Base-by-base conservation (phyloP, 2,888 invertebrate species). In the Hirtodrosophila duncani region DNA sequence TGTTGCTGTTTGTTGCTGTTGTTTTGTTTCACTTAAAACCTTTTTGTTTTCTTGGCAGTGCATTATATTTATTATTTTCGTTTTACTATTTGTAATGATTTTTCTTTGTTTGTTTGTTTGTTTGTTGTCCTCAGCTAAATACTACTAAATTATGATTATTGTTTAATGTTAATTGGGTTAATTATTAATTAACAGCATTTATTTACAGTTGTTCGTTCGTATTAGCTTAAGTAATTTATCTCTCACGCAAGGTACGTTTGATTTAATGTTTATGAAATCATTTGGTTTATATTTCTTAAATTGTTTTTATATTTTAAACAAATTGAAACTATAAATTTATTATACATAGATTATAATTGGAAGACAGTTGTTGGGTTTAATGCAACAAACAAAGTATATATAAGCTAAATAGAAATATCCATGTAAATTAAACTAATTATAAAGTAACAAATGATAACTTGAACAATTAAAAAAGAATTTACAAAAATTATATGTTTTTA, bases 21-120 rank as follows among this genome's bases (percentile, higher is more conserved):
- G 44, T 57, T 30, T 42, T 38, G 41, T 52, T 67, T 72, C 71
- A 64, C 68, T 74, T 81, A 82, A 83, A 83, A 83, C 83, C 83
- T 80, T 83, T 81, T 50, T n/a, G n/a, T n/a, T n/a, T 59, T 64
- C 75, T 84, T 84, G 83, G 83, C 83, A 84, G 83, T 84, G 83
- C 83, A 84, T 84, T 82, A 83, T 71, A 60, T 65, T 74, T 81
- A 70, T 70, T 68, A 58, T 71, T 77, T 51, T 52, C 63, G 67
- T 63, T 53, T 67, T 69, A 63, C 64, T 77, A 65, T 27, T 33
- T 56, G 43, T 71, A 58, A 44, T 66, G 68, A 70, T 59, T 63
- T 69, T 66, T 66, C 37, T n/a, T n/a, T n/a, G n/a, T n/a, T n/a
- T n/a, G 24, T 42, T 53, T 46, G 29, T 20, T 37, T 37, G 5